Base-by-base conservation (phyloP, 2,888 invertebrate species). In the Luperina nickerlii region DNA sequence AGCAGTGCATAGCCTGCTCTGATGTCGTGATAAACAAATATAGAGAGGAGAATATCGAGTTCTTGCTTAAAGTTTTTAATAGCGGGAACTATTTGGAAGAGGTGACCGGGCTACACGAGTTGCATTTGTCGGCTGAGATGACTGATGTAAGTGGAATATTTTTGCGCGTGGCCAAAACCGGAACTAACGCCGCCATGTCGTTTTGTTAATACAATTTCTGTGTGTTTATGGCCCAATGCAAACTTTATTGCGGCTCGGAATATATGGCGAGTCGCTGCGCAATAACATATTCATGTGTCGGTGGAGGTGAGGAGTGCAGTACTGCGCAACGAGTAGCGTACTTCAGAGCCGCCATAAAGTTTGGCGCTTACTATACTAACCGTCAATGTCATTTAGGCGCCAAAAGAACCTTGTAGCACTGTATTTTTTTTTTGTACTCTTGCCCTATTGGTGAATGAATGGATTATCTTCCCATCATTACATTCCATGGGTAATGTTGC, bases 1-100 rank as follows among this genome's bases (percentile, higher is more conserved):
- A 97, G 76, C 98, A 98, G 87, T 99, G 99, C 92, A 98, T 99
- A 68, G 99, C 99, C 0, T 99, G 99, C 93, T 99, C 99, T 0
- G 96, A 97, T 85, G 79, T 92, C 0, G 95, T 97, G 2, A 83
- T 96, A 11, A 89, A 93, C 20, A 92, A 93, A 70, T 97, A 96
- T 79, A 93, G 89, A 75, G 91, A 93, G 1, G 96, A 97, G 20
- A 98, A 98, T 0, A 97, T 98, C 72, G 97, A 98, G 32, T 99
- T 99, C 93, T 94, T 99, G 51, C 92, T 98, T 74, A 97, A 98
- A 90, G 99, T 98, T 0, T 98, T 99, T 90, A 98, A 98, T 91
- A 98, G 98, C 87, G 98, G 98, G 0, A 97, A 97, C 82, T 98
- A 98, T 95, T 97, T 99, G 90, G 99, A 99, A 95, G 98, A 98